phyloP scores from a whole-genome alignment of 92 coral and sea anemone species.

The Epizoanthus scotinus region DNA sequence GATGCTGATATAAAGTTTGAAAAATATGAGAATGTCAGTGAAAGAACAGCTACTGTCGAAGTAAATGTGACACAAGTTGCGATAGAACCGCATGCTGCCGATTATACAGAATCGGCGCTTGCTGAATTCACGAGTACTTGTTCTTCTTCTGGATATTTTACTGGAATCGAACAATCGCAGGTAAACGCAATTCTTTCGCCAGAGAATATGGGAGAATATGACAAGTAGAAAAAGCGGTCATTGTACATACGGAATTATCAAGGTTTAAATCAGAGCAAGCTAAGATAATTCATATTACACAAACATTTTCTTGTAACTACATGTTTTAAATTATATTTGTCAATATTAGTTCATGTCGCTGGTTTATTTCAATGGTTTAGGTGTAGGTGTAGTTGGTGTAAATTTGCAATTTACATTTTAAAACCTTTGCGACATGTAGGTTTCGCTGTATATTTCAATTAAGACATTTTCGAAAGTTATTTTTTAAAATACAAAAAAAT shows the following conservation, averaged over 20 bases:
- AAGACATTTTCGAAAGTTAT: background rate
- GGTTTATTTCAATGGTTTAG: background rate
- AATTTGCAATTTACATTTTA: background rate
- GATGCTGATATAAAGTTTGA: slow-evolving; percentile 32
- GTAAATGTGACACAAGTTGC: slow-evolving; percentile 67
- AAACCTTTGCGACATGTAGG: background rate
- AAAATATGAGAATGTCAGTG: slow-evolving; percentile 47
- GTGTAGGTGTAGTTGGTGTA: background rate
- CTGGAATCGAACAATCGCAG: slow-evolving; percentile 36
- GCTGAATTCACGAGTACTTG: slow-evolving; percentile 44
- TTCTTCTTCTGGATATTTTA: slow-evolving; percentile 24
- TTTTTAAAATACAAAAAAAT: too few relatives aligned
- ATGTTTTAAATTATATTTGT: slow-evolving; percentile 11
- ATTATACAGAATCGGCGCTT: slow-evolving; percentile 40
- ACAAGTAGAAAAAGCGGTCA: background rate
- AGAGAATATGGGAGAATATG: slow-evolving; percentile 32
- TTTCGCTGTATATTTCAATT: background rate
- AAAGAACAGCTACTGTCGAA: slow-evolving; percentile 74
- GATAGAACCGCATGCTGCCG: slow-evolving; percentile 27
- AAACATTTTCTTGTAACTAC: slow-evolving; percentile 14
- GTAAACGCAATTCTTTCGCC: slow-evolving; percentile 40
- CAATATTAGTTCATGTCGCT: slow-evolving; percentile 16
- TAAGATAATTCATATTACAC: background rate
- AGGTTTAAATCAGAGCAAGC: slow-evolving; percentile 7
- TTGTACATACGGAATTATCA: background rate